These are phyloP conservation scores for Craniophora ligustri DNA, from an alignment of 2,888 invertebrate species.

Conservation along the genomic window DNA sequence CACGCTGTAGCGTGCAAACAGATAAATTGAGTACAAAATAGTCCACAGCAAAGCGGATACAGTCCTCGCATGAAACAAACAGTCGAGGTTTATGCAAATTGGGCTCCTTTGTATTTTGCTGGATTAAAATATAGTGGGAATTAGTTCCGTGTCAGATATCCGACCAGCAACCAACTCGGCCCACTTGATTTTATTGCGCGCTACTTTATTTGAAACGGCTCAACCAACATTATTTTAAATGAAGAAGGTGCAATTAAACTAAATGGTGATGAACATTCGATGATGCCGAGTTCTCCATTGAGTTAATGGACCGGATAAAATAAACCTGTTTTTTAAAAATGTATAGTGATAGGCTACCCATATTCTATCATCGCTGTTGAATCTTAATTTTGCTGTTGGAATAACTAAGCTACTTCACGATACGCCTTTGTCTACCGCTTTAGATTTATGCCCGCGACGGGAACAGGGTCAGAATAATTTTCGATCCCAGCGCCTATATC, in stretches of 20 bases:
- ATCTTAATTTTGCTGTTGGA: not conserved
- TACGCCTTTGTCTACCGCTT: conserved; percentile 24
- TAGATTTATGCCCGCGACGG: conserved; percentile 25
- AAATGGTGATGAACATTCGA: conserved; percentile 35
- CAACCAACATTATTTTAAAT: conserved; percentile 60
- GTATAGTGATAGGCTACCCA: not conserved
- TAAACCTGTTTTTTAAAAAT: not conserved
- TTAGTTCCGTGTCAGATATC: conserved; percentile 87
- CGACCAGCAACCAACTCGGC: conserved; percentile 66
- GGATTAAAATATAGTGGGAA: conserved; percentile 88
- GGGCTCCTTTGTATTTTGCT: conserved; percentile 86
- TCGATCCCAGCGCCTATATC: conserved; percentile 34
- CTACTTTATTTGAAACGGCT: conserved; percentile 74
- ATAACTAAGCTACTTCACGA: conserved; percentile 17
- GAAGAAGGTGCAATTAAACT: conserved; percentile 54
- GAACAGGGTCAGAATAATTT: conserved; percentile 35
- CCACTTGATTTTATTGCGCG: conserved; percentile 78
- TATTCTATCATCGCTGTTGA: not conserved
- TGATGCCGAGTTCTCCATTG: conserved; percentile 23
- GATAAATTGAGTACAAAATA: conserved; percentile 84
- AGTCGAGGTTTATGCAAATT: conserved; percentile 88
- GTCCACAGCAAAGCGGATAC: conserved; percentile 82
- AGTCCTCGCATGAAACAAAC: conserved; percentile 86
- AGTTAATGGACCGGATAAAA: conserved; percentile 3
- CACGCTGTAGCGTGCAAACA: conserved; percentile 66